Conservation (phyloP, 2,888 invertebrate genomes). For the Torymus aiolomorphi region DNA sequence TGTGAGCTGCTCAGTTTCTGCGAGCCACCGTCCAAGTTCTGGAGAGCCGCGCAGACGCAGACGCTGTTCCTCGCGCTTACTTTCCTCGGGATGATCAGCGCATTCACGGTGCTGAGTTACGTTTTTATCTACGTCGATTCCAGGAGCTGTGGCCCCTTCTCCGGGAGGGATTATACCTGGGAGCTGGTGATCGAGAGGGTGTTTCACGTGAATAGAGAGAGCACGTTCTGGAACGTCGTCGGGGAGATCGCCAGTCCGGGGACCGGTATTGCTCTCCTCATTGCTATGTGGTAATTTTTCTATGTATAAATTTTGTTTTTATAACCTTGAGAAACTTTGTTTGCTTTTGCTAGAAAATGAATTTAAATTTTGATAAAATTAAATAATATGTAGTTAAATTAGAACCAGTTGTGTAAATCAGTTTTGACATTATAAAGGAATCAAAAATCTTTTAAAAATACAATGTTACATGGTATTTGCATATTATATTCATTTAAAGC, state of each 20-base stretch:
- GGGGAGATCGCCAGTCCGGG: slow-evolving; percentile 79
- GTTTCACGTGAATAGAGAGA: slow-evolving; percentile 76
- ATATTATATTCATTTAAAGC: slow-evolving; percentile 69
- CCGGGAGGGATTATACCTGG: slow-evolving; percentile 78
- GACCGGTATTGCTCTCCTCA: slow-evolving; percentile 79
- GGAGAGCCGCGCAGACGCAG: slow-evolving; percentile 86
- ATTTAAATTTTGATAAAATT: too few relatives aligned
- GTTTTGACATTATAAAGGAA: too few relatives aligned
- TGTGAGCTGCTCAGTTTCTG: slow-evolving; percentile 81
- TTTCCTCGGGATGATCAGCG: slow-evolving; percentile 81
- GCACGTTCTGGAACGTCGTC: slow-evolving; percentile 75
- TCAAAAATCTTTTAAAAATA: background rate
- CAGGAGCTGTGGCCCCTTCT: slow-evolving; percentile 82
- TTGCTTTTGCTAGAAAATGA: too few relatives aligned
- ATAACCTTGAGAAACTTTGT: background rate
- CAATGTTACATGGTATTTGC: background rate
- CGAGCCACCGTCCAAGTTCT: slow-evolving; percentile 81
- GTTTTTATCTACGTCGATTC: slow-evolving; percentile 81
- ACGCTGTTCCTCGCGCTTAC: slow-evolving; percentile 84
- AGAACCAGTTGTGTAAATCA: too few relatives aligned
- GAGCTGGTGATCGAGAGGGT: slow-evolving; percentile 79
- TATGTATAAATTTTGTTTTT: background rate
- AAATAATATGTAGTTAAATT: too few relatives aligned
- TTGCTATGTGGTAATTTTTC: slow-evolving; percentile 79
- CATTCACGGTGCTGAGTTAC: slow-evolving; percentile 80